Evolutionary conservation across 1,140 invertebrate species (phyloP), one percentile per base, ranked within the genome.

Genomic region (Thrips palmi): DNA sequence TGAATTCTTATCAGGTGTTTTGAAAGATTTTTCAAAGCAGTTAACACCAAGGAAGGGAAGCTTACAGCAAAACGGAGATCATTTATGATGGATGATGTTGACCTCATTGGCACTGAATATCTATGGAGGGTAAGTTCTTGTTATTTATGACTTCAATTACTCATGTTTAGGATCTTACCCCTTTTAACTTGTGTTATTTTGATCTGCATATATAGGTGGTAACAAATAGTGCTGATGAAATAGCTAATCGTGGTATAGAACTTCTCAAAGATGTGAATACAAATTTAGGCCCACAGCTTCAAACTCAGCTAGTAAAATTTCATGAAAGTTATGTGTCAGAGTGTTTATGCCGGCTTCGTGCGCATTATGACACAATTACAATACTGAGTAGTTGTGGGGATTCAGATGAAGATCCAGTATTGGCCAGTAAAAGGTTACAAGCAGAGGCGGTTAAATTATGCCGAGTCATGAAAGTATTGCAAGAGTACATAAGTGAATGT

Each of bases 81-180:
- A 49, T 71, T 84, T 55, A 62, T 84, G 35, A 73, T 72, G 58
- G 80, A 85, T 53, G 80, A 85, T 55, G 68, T 77, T 42, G 88
- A 96, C 65, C 70, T 97, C 45, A 89, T 94, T 52, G 92, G 92
- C 42, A 73, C 87, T 48, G 89, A 96, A 62, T 97, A 97, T 67
- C 65, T 97, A 41, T 97, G 91, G 91, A 72, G 84, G 54, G 82
- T 89, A 51, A 62, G 66, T 52, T 20, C 31, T 12, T 6, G 17
- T 12, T 33, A 17, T 3, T 7, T 31, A 31, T 11, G 5, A 18
- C 8, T 37, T 37, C 20, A 12, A n/a, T 3, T 7, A 6, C 30
- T n/a, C 33, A 37, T 17, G 17, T 7, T 32, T 6, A 32, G 17
- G 15, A 7, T 6, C 6, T 7, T 32, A n/a, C 30, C 30, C 30